Evolutionary conservation across 2,888 invertebrate genomes (phyloP).

Genomic region (Dastarcus helophoroides): DNA sequence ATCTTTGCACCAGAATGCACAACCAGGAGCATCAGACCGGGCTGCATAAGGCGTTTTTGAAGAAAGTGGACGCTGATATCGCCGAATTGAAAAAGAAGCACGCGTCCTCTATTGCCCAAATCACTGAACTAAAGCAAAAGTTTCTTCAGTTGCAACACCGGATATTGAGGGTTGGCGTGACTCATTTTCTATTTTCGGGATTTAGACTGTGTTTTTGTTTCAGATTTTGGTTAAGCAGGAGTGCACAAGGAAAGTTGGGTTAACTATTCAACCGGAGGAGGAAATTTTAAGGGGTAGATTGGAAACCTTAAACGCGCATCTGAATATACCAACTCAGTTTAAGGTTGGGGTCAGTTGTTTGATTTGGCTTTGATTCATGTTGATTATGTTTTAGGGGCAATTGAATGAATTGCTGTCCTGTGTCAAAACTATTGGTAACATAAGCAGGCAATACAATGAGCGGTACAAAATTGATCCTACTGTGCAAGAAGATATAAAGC

Average conservation of each 20-base stretch:
- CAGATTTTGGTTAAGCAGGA: constrained; percentile 83
- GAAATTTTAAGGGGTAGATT: constrained; percentile 78
- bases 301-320: constrained; percentile 74
- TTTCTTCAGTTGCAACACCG: constrained; percentile 74
- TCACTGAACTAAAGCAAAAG: constrained; percentile 71
- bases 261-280: constrained; percentile 80
- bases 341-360: constrained; percentile 46
- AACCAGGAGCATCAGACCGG: constrained; percentile 77
- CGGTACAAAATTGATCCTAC: constrained; percentile 68
- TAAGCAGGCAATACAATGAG: constrained; percentile 49
- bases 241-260: constrained; percentile 75
- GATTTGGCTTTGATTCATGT: not conserved
- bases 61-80: constrained; percentile 67
- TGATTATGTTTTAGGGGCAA: constrained; percentile 51
- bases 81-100: constrained; percentile 69
- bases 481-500: constrained; percentile 57
- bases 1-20: constrained; percentile 67
- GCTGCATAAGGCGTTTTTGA: constrained; percentile 69
- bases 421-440: constrained; percentile 54
- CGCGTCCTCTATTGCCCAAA: constrained; percentile 65
- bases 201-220: too few species aligned
- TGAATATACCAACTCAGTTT: constrained; percentile 86
- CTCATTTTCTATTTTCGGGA: not conserved
- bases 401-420: constrained; percentile 84
- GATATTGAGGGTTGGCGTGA: constrained; percentile 55